Conservation (phyloP, 2,797 vertebrate genomes). For the Sebastes melanostomus region DNA sequence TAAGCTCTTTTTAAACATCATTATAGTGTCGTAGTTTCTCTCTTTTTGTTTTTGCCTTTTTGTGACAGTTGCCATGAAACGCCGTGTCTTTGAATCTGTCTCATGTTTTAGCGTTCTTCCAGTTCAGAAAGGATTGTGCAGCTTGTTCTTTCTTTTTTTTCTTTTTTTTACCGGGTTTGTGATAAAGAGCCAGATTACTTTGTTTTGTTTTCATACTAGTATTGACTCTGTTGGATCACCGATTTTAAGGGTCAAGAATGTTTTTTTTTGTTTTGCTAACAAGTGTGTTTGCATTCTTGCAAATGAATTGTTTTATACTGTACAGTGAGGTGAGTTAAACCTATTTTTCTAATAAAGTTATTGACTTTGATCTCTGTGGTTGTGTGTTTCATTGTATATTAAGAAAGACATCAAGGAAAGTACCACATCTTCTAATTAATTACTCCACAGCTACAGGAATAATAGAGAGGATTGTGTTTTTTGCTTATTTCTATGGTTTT, state of each 20-base stretch:
- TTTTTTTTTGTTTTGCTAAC: constrained; percentile 85
- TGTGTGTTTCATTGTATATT: constrained; percentile 11
- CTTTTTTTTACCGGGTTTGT: not conserved
- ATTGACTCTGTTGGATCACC: constrained; percentile 33
- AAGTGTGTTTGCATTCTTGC: constrained; percentile 94
- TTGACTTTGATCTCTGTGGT: constrained; percentile 89
- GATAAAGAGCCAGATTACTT: not conserved
- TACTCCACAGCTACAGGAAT: too few species aligned
- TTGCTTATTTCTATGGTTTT: too few species aligned
- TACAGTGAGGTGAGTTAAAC: constrained; percentile 94
- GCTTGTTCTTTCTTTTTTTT: constrained; percentile 58
- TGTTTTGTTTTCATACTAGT: constrained; percentile 8
- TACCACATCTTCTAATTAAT: too few species aligned
- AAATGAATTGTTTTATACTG: constrained; percentile 99
- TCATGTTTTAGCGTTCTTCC: constrained; percentile 55
- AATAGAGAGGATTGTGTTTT: too few species aligned
- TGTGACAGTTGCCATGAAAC: constrained; percentile 73
- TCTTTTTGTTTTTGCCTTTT: not conserved
- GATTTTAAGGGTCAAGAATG: constrained; percentile 26
- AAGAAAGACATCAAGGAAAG: too few species aligned
- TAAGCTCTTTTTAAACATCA: not conserved
- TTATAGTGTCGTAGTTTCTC: not conserved
- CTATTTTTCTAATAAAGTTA: constrained; percentile 99
- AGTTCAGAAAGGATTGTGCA: constrained; percentile 87
- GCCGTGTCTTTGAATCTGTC: constrained; percentile 68